These are phyloP conservation scores for Drosophila seclusa DNA, from an alignment of 2,888 invertebrate species.

Conservation along the genomic window DNA sequence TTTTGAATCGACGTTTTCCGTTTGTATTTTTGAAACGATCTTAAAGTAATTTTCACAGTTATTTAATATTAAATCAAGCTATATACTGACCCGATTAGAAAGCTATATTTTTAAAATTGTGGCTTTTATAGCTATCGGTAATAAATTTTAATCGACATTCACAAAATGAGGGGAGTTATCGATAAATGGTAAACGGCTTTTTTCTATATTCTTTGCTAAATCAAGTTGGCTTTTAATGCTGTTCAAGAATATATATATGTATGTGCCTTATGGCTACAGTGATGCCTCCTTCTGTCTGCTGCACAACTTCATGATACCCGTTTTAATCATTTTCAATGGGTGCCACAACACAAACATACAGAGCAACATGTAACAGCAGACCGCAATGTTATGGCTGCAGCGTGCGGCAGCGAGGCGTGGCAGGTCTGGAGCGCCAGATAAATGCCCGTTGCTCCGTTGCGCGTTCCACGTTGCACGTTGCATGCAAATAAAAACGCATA, in stretches of 20 bases:
- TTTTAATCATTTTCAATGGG: neutral
- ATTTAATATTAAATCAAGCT: neutral
- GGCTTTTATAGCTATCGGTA: neutral
- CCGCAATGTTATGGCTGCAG: slow-evolving; percentile 76
- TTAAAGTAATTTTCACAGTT: no score
- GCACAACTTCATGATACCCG: neutral
- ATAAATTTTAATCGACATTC: neutral
- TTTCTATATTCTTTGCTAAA: neutral
- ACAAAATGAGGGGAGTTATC: neutral
- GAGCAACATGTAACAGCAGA: slow-evolving; percentile 72
- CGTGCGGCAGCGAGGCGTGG: slow-evolving; percentile 71
- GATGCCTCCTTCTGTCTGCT: neutral
- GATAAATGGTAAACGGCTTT: neutral
- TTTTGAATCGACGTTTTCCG: neutral
- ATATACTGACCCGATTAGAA: neutral
- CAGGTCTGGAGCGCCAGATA: slow-evolving; percentile 74
- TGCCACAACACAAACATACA: slow-evolving; percentile 33
- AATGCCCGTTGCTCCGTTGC: slow-evolving; percentile 66
- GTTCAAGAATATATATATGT: neutral
- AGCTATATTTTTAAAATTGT: neutral
- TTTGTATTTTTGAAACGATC: neutral
- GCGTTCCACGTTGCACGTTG: slow-evolving; percentile 45
- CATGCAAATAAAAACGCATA: slow-evolving; percentile 54
- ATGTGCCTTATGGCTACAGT: neutral
- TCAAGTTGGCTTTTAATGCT: neutral